Conservation (phyloP, 2,888 invertebrate species). For the Saturnia japonica region DNA sequence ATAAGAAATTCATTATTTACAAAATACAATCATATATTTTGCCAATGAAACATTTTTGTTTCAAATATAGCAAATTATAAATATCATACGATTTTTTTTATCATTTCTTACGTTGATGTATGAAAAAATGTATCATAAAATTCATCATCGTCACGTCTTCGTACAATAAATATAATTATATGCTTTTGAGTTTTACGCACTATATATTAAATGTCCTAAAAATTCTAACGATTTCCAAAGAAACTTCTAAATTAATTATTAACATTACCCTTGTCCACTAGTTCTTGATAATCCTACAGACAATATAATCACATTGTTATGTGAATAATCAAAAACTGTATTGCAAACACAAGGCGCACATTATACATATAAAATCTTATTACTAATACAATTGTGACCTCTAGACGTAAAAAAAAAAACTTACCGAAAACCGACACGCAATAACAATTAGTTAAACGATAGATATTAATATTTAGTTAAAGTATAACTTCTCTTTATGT, state of each 20-base stretch:
- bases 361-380: conserved; percentile 7
- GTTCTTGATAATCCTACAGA: neutral
- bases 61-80: conserved; percentile 7
- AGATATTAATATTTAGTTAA: neutral
- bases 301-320: neutral
- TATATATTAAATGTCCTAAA: conserved; percentile 10
- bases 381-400: conserved; percentile 8
- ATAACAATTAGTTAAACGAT: neutral
- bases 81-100: conserved; percentile 4
- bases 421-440: neutral
- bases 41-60: conserved; percentile 2
- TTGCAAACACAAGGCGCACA: conserved; percentile 1
- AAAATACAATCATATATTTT: conserved; percentile 51
- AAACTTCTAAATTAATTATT: conserved; percentile 13
- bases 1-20: conserved; percentile 72
- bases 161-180: neutral
- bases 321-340: neutral
- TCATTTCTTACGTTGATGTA: neutral
- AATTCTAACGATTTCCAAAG: neutral
- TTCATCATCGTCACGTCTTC: neutral
- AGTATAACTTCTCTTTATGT: neutral
- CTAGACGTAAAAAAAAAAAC: neutral
- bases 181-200: neutral
- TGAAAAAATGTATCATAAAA: neutral
- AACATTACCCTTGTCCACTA: neutral